Evolutionary conservation across 2,797 vertebrate genomes (phyloP), one percentile per base, ranked within the genome.

Genomic region (Sebastes umbrosus): DNA sequence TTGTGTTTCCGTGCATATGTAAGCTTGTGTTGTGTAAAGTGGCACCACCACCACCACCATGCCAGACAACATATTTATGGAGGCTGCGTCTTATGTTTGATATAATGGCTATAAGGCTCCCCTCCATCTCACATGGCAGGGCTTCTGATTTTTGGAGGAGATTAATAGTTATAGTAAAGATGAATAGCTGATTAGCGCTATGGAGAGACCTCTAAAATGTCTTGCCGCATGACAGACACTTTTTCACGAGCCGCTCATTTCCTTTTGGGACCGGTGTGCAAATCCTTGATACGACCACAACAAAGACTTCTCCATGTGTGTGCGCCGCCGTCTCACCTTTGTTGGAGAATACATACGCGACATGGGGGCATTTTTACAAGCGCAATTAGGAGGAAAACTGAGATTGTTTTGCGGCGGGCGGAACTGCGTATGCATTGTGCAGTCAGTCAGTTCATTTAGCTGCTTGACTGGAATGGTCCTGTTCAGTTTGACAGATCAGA

Each of bases 401-500:
- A 88, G 85, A 90, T 93, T 90, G 89, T 92, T 92, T 84, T 90
- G 82, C 68, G 18, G 74, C 69, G 13, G 70, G 75, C 34, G 5
- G 84, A 54, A 66, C 81, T 70, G 79, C 82, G 27, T 82, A 78
- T 64, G 88, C 69, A 86, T 87, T 86, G 87, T 88, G 87, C 85
- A 55, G 82, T 16, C 81, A 89, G 83, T 91, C 75, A 64, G 82
- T 90, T 87, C 88, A 88, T 89, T 93, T 92, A 90, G 78, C 82
- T 62, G 88, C 88, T 76, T 69, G 79, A 88, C 88, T 87, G 86
- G 75, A 88, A 87, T 60, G 84, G 85, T 85, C 87, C 89, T 86
- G 82, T 92, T 94, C 77, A 74, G 80, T 94, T 87, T 91, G 93
- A 94, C 93, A 87, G 92, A 94, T 94, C 93, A 93, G 92, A 93